Percentiles rank a stretch among this genome's conserved stretches.
Evolutionary conservation across 2,797 vertebrate genomes (phyloP).

Genomic region (Gouania willdenowi): DNA sequence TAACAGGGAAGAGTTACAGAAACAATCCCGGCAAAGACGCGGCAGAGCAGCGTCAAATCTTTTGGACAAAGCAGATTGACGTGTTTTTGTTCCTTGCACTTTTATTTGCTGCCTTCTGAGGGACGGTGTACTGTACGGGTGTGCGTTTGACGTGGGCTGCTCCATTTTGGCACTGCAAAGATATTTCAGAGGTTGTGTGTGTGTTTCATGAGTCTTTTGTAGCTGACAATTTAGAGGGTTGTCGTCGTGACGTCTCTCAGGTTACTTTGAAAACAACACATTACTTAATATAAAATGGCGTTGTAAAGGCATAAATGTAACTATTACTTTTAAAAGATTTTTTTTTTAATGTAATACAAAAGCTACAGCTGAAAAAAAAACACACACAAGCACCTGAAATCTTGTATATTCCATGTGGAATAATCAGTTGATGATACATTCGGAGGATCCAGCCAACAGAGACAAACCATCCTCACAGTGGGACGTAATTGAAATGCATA

Average conservation of each 20-base stretch:
- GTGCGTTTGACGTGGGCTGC: slow-evolving; percentile 44
- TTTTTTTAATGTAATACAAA: no score
- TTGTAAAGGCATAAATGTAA: no score
- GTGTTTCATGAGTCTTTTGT: no score
- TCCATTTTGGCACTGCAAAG: slow-evolving; percentile 38
- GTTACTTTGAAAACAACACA: no score
- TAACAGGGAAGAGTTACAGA: slow-evolving; percentile 56
- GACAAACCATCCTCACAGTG: slow-evolving; percentile 38
- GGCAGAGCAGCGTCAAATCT: slow-evolving; percentile 43
- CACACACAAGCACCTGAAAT: no score
- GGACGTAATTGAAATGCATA: slow-evolving; percentile 57
- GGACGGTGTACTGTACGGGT: slow-evolving; percentile 31
- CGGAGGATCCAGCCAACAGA: slow-evolving; percentile 25
- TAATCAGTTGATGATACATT: slow-evolving; percentile 36
- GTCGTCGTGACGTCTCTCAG: no score
- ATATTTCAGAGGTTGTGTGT: slow-evolving; percentile 49
- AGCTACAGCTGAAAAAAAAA: no score
- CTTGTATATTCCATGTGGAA: no score
- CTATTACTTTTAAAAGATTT: no score
- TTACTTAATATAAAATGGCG: no score
- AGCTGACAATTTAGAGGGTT: no score
- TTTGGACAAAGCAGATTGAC: slow-evolving; percentile 62
- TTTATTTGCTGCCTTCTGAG: slow-evolving; percentile 47
- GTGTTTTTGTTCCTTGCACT: slow-evolving; percentile 62
- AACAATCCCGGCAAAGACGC: slow-evolving; percentile 36